These are phyloP conservation scores for Yponomeuta cagnagella DNA, from an alignment of 2,888 invertebrate genomes.

Conservation along the genomic window DNA sequence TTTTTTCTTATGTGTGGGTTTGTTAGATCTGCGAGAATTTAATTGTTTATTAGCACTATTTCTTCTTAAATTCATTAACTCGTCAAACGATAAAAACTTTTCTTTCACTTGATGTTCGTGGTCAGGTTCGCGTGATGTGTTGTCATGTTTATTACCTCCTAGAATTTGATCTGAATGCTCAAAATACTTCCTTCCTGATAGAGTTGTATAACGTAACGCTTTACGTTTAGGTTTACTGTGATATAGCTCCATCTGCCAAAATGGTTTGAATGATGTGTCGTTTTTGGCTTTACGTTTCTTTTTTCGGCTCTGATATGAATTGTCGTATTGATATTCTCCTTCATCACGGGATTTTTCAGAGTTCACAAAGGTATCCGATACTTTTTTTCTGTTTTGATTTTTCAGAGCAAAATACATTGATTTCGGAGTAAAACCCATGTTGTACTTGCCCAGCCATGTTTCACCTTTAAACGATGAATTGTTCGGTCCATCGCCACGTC, in stretches of 20 bases:
- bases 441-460: conserved; percentile 16
- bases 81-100: conserved; percentile 65
- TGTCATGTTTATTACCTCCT: neutral
- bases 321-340: conserved; percentile 29
- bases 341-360: neutral
- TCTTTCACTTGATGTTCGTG: conserved; percentile 39
- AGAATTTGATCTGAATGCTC: neutral
- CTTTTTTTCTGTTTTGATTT: conserved; percentile 28
- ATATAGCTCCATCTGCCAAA: conserved; percentile 51
- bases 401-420: conserved; percentile 20
- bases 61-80: conserved; percentile 59
- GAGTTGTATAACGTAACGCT: conserved; percentile 52
- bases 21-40: conserved; percentile 32
- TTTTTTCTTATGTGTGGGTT: conserved; percentile 16
- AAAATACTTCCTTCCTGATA: conserved; percentile 21
- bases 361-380: neutral
- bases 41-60: conserved; percentile 34
- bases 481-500: neutral
- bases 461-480: conserved; percentile 29
- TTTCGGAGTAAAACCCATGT: neutral
- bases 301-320: conserved; percentile 42
- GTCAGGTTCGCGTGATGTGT: conserved; percentile 13
- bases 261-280: conserved; percentile 39
- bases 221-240: conserved; percentile 38
- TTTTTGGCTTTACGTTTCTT: conserved; percentile 40